Conservation (phyloP, 2,888 invertebrate species). For the Cremastobaeus sp. region DNA sequence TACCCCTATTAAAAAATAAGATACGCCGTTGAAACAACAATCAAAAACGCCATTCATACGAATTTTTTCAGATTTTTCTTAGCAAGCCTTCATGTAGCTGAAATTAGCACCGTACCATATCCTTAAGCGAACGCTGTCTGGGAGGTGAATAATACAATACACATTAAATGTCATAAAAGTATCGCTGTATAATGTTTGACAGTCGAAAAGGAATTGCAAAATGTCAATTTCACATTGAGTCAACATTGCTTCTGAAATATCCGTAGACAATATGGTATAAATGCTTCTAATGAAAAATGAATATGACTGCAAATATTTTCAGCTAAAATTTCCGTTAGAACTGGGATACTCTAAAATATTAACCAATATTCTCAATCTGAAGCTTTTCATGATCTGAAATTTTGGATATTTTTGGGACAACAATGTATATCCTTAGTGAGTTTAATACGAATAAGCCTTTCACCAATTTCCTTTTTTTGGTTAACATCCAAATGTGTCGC, state of each 20-base stretch:
- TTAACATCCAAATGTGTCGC: background rate
- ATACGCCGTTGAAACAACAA: too few relatives aligned
- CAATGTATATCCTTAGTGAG: constrained; percentile 33
- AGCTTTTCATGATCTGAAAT: constrained; percentile 29
- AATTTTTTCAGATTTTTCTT: too few relatives aligned
- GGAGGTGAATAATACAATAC: too few relatives aligned
- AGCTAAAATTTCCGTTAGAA: background rate
- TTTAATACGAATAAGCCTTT: constrained; percentile 9
- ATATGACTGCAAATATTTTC: background rate
- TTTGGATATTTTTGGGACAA: constrained; percentile 15
- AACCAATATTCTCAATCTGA: constrained; percentile 51
- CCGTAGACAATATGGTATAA: background rate
- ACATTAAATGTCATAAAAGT: background rate
- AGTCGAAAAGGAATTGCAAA: constrained; percentile 3
- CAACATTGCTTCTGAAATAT: constrained; percentile 5
- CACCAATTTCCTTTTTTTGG: background rate
- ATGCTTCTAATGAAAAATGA: constrained; percentile 1
- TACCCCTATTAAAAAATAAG: too few relatives aligned
- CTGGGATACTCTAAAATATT: constrained; percentile 41
- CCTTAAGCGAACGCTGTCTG: too few relatives aligned
- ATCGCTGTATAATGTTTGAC: background rate
- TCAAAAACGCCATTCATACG: too few relatives aligned
- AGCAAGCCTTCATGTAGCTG: too few relatives aligned
- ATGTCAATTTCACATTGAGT: constrained; percentile 2
- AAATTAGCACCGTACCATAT: too few relatives aligned